Evolutionary conservation across 2,113 vertebrate species (phyloP).

Genomic region (Rafetus swinhoei): DNA sequence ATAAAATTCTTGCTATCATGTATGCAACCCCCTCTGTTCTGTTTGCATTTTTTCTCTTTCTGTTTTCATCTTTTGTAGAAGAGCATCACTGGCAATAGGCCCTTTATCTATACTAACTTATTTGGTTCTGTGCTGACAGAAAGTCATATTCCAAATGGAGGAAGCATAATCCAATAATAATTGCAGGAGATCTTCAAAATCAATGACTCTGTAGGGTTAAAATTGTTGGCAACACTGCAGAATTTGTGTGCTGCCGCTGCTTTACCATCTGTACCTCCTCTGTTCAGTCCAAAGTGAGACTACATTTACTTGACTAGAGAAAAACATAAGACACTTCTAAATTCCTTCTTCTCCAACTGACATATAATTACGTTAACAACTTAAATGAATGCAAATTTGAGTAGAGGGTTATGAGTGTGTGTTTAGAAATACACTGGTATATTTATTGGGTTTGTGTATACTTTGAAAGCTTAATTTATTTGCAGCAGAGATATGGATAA

Average conservation of each 20-base stretch:
- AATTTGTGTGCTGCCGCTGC: background rate
- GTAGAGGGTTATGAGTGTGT: background rate
- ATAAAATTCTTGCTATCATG: background rate
- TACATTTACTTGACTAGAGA: background rate
- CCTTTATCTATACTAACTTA: background rate
- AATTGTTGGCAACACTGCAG: background rate
- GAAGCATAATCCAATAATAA: background rate
- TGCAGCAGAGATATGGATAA: background rate
- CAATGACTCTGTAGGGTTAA: background rate
- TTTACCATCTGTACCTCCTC: slow-evolving; percentile 10
- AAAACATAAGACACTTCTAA: background rate
- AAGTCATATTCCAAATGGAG: background rate
- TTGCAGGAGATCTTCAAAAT: background rate
- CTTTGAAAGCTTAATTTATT: background rate
- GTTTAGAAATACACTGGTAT: background rate
- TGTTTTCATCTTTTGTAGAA: background rate
- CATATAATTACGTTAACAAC: background rate
- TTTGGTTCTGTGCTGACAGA: background rate
- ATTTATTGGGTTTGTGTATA: background rate
- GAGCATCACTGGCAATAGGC: background rate
- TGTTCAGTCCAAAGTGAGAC: background rate
- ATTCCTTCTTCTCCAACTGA: background rate
- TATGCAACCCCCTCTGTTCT: background rate
- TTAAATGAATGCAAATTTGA: background rate
- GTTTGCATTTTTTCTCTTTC: background rate